Evolutionary conservation across 2,797 vertebrate genomes (phyloP).

Genomic region (Carapus acus): DNA sequence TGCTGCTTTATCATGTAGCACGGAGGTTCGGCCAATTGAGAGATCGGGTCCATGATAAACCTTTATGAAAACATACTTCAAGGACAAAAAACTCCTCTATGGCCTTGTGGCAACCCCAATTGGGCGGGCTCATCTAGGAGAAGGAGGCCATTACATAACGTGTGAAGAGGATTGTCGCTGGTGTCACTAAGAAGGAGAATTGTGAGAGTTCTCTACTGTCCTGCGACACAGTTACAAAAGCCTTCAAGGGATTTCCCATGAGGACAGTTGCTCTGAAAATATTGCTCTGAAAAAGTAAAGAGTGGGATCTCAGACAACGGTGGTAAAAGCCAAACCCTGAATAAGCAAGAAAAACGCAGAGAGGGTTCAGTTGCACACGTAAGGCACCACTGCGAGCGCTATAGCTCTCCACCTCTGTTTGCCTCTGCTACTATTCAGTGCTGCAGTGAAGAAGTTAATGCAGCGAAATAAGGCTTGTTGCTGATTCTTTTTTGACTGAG

Average conservation of each 20-base stretch:
- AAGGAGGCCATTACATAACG: constrained; percentile 30
- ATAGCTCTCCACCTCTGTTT: too few relatives aligned
- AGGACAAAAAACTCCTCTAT: constrained; percentile 10
- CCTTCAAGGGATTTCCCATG: neutral
- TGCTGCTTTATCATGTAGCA: constrained; percentile 31
- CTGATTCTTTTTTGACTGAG: too few relatives aligned
- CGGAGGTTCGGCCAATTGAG: constrained; percentile 10
- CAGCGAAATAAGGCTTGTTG: too few relatives aligned
- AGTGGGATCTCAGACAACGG: too few relatives aligned
- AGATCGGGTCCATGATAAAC: constrained; percentile 6
- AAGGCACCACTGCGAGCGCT: too few relatives aligned
- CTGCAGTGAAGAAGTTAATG: too few relatives aligned
- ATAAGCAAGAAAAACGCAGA: neutral
- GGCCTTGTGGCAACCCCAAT: neutral
- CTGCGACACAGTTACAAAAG: constrained; percentile 4
- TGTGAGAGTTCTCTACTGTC: neutral
- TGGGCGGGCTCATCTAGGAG: constrained; percentile 3
- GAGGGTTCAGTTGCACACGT: too few relatives aligned
- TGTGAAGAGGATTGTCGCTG: constrained; percentile 30
- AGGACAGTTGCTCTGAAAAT: constrained; percentile 2
- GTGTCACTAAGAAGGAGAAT: constrained; percentile 18
- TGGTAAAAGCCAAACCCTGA: too few relatives aligned
- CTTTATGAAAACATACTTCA: constrained; percentile 19
- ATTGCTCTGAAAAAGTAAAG: too few relatives aligned
- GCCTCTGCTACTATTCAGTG: too few relatives aligned